Evolutionary conservation across 2,888 invertebrate species (phyloP), one percentile per base, ranked within the genome.

Genomic region (Andrena haemorrhoa): DNA sequence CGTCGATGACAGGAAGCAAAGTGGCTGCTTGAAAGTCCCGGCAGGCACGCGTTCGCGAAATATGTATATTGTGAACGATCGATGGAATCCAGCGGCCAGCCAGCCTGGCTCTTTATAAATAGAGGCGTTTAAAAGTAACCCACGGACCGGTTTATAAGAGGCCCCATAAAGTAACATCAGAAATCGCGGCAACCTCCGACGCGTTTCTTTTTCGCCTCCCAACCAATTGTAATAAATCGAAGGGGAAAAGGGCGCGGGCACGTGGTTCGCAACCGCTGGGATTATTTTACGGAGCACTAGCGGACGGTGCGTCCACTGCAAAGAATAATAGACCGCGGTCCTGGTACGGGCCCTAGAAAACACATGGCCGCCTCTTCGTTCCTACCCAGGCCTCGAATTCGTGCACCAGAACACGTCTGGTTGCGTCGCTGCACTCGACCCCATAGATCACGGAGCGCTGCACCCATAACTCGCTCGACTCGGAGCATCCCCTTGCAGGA

Each of bases 191-290:
- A 53, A 49, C 61, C 16, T 49, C 10, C 49, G 47, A 60, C 35
- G 56, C 56, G 26, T 23, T 49, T 65, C 31, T 70, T 63, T 66
- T 66, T 49, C 56, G 75, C 29, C 64, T 29, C 49, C 72, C 61
- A 41, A 56, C 69, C 68, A 70, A 78, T 75, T 76, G 68, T 79
- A 70, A 74, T 86, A 86, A 86, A 86, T 84, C 68, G 47, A 65
- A 26, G 63, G n/a, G 61, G 63, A 63, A 70, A 70, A 29, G 10
- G 56, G 8, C 69, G 69, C 33, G 64, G 10, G 56, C 20, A 10
- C 16, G 47, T 23, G 20, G 56, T 12, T 53, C 41, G 53, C 53
- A 35, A 20, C 8, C 66, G 60, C 53, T 56, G 47, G 47, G 68
- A 41, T 68, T 76, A 69, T 47, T 79, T 86, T 71, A 75, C 41